These are phyloP conservation scores for Neolamprologus longior DNA, from an alignment of 2,113 vertebrate genomes.

Conservation along the genomic window DNA sequence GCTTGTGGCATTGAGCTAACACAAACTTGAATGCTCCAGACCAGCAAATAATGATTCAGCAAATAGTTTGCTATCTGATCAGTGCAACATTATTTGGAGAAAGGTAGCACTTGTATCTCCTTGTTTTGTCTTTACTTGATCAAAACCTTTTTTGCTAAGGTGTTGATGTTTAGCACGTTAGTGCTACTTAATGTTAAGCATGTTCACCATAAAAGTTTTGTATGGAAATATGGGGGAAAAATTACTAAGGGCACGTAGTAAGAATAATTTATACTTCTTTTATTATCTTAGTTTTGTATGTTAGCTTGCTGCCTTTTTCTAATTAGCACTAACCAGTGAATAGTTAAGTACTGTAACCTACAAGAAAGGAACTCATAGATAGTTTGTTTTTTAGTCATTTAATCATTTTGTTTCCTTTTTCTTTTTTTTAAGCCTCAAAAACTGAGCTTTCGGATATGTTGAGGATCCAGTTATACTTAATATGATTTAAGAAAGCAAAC, in stretches of 20 bases:
- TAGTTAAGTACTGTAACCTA: background rate
- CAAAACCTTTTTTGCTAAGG: background rate
- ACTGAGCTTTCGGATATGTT: background rate
- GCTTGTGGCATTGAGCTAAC: background rate
- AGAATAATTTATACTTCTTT: background rate
- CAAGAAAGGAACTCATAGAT: background rate
- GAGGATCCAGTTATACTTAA: background rate
- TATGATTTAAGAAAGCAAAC: background rate
- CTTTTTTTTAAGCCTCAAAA: background rate
- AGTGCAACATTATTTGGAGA: background rate
- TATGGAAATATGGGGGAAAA: background rate
- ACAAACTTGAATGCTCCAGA: background rate
- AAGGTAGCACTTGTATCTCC: background rate
- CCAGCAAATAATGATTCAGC: background rate
- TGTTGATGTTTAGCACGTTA: background rate
- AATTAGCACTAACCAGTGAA: background rate
- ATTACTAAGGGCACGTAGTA: background rate
- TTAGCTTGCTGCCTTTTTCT: background rate
- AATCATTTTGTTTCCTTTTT: background rate
- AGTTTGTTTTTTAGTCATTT: background rate
- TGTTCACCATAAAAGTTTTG: background rate
- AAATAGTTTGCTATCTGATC: background rate
- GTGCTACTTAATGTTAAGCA: background rate
- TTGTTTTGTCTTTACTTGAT: background rate
- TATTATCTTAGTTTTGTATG: background rate